phyloP scores from a whole-genome alignment of 2,797 vertebrate species.

The Morelia viridis region DNA sequence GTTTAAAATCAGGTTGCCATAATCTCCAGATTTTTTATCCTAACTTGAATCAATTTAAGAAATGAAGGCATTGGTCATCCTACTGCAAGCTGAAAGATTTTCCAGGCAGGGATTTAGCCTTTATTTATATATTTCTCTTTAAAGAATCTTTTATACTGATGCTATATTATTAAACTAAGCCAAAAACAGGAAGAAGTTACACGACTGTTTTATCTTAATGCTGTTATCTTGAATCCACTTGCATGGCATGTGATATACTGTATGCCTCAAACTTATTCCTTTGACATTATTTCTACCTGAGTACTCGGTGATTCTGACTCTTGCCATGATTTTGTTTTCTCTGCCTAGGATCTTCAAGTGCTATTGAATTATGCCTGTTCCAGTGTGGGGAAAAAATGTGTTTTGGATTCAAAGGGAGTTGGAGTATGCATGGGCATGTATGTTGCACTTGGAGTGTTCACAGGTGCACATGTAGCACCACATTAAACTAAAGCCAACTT shows the following conservation, averaged over 20 bases:
- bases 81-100: background rate
- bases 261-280: background rate
- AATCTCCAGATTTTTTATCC: background rate
- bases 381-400: background rate
- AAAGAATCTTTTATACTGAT: background rate
- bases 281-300: background rate
- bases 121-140: background rate
- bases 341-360: background rate
- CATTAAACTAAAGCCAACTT: background rate
- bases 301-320: background rate
- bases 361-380: background rate
- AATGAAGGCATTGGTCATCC: background rate
- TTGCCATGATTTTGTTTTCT: background rate
- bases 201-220: background rate
- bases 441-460: background rate
- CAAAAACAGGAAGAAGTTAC: background rate
- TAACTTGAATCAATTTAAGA: conserved; percentile 33
- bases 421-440: background rate
- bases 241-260: background rate
- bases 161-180: background rate
- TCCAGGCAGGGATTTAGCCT: background rate
- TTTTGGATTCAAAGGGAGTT: background rate
- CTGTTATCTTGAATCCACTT: background rate
- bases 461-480: background rate
- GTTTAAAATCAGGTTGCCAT: background rate